Base-by-base conservation (phyloP, 2,888 invertebrate species). In the Spisula subtruncata region DNA sequence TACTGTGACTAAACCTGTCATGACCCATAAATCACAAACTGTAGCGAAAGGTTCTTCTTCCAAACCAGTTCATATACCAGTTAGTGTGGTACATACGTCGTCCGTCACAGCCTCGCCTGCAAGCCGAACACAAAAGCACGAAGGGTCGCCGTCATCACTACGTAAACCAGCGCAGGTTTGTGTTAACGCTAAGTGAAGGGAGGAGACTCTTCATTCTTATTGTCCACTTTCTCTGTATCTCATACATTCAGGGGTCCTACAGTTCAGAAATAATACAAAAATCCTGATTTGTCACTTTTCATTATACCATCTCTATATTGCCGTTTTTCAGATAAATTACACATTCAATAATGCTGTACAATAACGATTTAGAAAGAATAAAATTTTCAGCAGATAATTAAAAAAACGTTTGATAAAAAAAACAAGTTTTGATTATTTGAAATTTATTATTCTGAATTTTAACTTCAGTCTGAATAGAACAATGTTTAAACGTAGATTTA, bases 171-270 rank as follows among this genome's bases (percentile, higher is more conserved):
- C 95, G 66, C 95, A 95, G 95, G 95, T 96, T 95, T 95, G 95
- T 95, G 95, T 96, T 88, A 95, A 95, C 94, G 95, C 95, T 90
- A 96, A 96, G 93, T 96, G 94, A 95, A 92, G 92, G 94, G 93
- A 93, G 94, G 93, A 93, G 8, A 25, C 25, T 66, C 60, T 56
- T n/a, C 18, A 20, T 56, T 56, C n/a, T n/a, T n/a, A n/a, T n/a
- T n/a, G n/a, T n/a, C 20, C 16, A 56, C n/a, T 56, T 56, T 25
- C 25, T 66, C 60, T 25, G 25, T 25, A 51, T 25, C 60, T 66
- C 25, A 66, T n/a, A 6, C 60, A 20, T 56, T 6, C 41, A 41
- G 41, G 41, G 41, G 41, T 41, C 41, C 41, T 41, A 41, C 41
- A 41, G 8, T 41, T 41, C 41, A 41, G 41, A 8, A 41, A 41